Base-by-base conservation (phyloP, 2,888 invertebrate species). In the Hydraecia micacea region DNA sequence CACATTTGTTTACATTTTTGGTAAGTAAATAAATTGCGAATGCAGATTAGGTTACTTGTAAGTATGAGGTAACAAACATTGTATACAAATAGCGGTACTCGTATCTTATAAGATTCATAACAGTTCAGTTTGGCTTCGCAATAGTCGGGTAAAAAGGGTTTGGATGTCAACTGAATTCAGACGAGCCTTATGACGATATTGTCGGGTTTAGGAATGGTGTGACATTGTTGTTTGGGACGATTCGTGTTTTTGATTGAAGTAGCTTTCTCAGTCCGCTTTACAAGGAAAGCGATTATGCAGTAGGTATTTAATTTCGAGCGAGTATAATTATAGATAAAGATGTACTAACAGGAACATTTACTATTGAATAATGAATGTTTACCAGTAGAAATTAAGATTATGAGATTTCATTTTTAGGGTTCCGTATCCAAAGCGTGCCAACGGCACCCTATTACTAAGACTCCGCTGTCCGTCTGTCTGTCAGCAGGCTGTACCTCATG, bases 151-250 rank as follows among this genome's bases (percentile, higher is more conserved):
- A 65, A 84, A 86, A 86, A 85, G 84, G 85, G 73, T 86, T 80
- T 80, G 75, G 32, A 13, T 77, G 84, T 80, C 68, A 70, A 80
- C 72, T 79, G 86, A 85, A 85, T 87, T 83, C 80, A 73, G 78
- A 81, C 80, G 81, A 83, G 87, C 83, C 84, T 87, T 84, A 87
- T 80, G 84, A 80, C 78, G 70, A 67, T 32, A 83, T 83, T 80
- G 80, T 60, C 18, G 75, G 75, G 62, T 79, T 83, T 74, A 18
- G 46, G 65, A 74, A 69, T 49, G 49, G 55, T 77, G n/a, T 32
- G 9, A 18, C 49, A 75, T 77, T 85, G 74, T 77, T 78, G 62
- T 55, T 13, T 18, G 55, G 55, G 25, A 42, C 69, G 36, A 62
- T 75, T 60, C 39, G 58, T 58, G 15, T 8, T 63, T 68, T 68